Evolutionary conservation across 2,888 invertebrate species (phyloP), one percentile per base, ranked within the genome.

Genomic region (Alsophila aescularia): DNA sequence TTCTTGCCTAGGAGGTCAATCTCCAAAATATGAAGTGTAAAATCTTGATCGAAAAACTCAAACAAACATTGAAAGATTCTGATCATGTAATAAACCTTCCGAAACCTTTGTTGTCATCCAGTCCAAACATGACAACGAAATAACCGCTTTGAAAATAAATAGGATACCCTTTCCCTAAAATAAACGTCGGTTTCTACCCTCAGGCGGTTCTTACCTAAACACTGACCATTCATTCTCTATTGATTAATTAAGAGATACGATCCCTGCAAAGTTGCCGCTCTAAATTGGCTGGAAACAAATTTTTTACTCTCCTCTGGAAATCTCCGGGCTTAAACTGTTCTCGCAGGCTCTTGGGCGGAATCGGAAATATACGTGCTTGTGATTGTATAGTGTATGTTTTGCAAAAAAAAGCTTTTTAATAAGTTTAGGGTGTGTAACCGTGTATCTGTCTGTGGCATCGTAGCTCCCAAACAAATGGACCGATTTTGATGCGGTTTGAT

Each of bases 161-260:
- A 51, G 21, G 37, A n/a, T 6, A 51, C 44, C 51, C 51, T 39
- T 39, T 39, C 21, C 12, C 13, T 29, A 43, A 42, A 43, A 37
- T 44, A 44, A 52, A 44, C 32, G 12, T 29, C 14, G 43, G 51
- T 52, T 50, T 16, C 42, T 32, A 52, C 44, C 51, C 51, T 6
- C 12, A 13, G 18, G 48, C 29, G 13, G 9, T 14, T 5, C 43
- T 21, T 39, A 52, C 37, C 24, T 52, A 52, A 52, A 52, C 51
- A 44, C 43, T 43, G 51, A 52, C 51, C 51, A 39, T 51, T 51
- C 51, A 51, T 32, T 44, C 37, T 39, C 43, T 51, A 51, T 51
- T 51, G 51, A 51, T 51, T 51, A 51, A 43, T 51, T 51, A 51
- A 51, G 51, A 51, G 43, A 51, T 51, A 52, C 51, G 37, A 49